Evolutionary conservation across 2,888 invertebrate genomes (phyloP), one percentile per base, ranked within the genome.

Genomic region (Ephialtes manifestator): DNA sequence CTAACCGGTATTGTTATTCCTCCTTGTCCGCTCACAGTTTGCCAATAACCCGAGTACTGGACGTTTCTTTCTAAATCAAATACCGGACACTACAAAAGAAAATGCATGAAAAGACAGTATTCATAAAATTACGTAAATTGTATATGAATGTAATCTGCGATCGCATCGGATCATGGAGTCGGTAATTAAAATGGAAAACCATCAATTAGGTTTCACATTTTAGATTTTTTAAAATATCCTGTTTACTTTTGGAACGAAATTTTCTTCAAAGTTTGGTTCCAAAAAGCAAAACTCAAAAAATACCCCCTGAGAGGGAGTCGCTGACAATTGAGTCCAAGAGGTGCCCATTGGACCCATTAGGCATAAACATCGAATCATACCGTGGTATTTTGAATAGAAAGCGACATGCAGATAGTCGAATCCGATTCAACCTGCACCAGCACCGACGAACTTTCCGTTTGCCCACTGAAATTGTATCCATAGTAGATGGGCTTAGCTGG

Each of bases 11-110:
- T 95, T 0, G 97, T 97, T 71, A 98, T 96, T 1, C 97, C 97
- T 0, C 97, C 97, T 89, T 96, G 95, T 71, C 95, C 95, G 5
- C 96, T 97, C 94, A 98, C 96, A 0, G 98, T 98, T 90, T 98
- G 96, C 93, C 96, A 96, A 86, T 96, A 96, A 0, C 97, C 97
- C 83, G 96, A 96, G 89, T 96, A 97, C 80, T 96, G 95, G 11
- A 98, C 96, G 89, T 97, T 97, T 80, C 96, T 95, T 88, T 97
- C 97, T 83, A 97, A 95, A 93, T 98, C 98, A 91, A 97, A 97
- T 1, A 98, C 97, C 11, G 98, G 98, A 92, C 98, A 98, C 98
- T 98, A 35, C 4, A 95, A 95, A 85, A 84, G 31, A 67, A 72
- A 31, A 65, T 72, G 78, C 4, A 35, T n/a, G 11, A 18, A 13